These are phyloP conservation scores for Huso huso DNA, from an alignment of 2,797 vertebrate species.

Conservation along the genomic window DNA sequence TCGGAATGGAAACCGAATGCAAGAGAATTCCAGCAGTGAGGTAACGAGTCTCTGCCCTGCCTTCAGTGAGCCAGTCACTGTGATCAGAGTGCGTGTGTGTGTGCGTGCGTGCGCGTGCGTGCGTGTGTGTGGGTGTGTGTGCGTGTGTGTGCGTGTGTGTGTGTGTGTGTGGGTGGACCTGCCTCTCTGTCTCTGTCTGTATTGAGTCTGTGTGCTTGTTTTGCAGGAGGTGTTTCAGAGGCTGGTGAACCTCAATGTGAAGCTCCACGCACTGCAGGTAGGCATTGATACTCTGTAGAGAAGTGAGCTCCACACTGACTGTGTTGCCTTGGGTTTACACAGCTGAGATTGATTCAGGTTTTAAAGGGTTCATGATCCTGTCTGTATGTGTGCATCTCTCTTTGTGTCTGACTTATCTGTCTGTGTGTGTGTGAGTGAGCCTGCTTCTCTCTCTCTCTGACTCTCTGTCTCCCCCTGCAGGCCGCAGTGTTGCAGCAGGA, in stretches of 20 bases:
- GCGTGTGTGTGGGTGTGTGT: background rate
- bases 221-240: constrained; percentile 69
- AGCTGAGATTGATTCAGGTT: background rate
- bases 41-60: constrained; percentile 37
- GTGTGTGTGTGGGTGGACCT: constrained; percentile 8
- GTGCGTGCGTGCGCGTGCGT: background rate
- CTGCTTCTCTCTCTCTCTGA: background rate
- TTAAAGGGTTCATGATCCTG: background rate
- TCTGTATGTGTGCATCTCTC: background rate
- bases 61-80: too few relatives aligned
- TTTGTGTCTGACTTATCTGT: background rate
- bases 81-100: constrained; percentile 6
- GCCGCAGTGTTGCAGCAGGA: constrained; percentile 74
- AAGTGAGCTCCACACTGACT: background rate
- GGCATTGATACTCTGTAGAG: constrained; percentile 19
- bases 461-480: constrained; percentile 35
- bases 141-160: constrained; percentile 5
- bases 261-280: constrained; percentile 78
- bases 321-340: background rate
- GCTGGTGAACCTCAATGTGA: constrained; percentile 64
- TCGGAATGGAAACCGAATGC: constrained; percentile 79
- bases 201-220: constrained; percentile 17
- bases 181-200: constrained; percentile 7
- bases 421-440: background rate
- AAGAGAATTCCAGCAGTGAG: constrained; percentile 60